These are phyloP conservation scores for Chloroceryle aenea DNA, from an alignment of 2,113 vertebrate species.

Conservation along the genomic window DNA sequence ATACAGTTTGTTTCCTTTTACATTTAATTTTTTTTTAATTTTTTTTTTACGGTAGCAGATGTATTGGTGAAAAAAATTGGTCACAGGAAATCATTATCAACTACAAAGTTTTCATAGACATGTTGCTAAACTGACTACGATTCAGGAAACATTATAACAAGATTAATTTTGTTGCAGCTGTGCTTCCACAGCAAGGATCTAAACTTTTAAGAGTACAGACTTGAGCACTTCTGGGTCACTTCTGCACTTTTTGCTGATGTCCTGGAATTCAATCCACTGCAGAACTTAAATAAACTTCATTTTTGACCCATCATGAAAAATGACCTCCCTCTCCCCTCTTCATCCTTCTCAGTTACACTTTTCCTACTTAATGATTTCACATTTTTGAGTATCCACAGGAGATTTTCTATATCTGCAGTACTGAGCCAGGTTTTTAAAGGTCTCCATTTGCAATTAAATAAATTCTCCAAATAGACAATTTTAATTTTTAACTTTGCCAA, in stretches of 20 bases:
- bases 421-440: conserved; percentile 5
- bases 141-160: background rate
- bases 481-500: background rate
- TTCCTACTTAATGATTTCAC: background rate
- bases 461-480: conserved; percentile 41
- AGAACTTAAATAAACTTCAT: background rate
- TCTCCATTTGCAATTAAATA: conserved; percentile 63
- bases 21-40: background rate
- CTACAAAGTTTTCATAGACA: background rate
- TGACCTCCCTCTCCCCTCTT: background rate
- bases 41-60: background rate
- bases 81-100: background rate
- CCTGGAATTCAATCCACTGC: background rate
- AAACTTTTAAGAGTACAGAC: background rate
- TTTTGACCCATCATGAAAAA: background rate
- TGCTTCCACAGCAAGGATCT: background rate
- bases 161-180: conserved; percentile 1
- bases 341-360: background rate
- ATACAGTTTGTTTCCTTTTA: background rate
- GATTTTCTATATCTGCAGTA: background rate
- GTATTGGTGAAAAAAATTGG: background rate
- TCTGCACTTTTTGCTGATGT: conserved; percentile 25
- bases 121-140: background rate
- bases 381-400: background rate
- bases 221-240: background rate